Base-by-base conservation (phyloP, 2,797 vertebrate species). In the Aratinga solstitialis region DNA sequence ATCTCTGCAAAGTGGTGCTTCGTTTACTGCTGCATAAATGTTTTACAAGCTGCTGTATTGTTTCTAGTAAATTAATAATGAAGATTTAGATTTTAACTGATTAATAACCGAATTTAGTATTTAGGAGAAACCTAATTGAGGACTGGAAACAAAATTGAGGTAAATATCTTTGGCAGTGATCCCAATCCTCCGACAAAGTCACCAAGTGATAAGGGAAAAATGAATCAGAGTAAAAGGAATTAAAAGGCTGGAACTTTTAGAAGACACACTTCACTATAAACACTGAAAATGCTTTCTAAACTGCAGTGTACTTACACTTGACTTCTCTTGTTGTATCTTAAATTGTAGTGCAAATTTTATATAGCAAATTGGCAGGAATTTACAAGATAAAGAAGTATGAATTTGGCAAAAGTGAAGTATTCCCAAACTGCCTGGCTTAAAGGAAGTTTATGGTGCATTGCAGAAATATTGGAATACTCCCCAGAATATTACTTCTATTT, bases 61-160 rank as follows among this genome's bases (percentile, higher is more conserved):
- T 98, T 97, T 94, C 65, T 93, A 95, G 89, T 98, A 97, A 98
- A 98, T 98, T 98, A 98, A 97, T 97, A 97, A 98, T 97, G 97
- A 96, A 95, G 96, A 96, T 97, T 97, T 97, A 97, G 96, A 90
- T 97, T 98, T 97, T 95, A 97, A 94, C 97, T 97, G 98, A 97
- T 98, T 97, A 98, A 97, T 97, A 91, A 96, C 90, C 90, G 90
- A 93, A 96, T 97, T 96, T 84, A 84, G 50, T 86, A 81, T 93
- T 94, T 97, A 97, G 79, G 45, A 83, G 38, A 79, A 95, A 97
- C 96, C 94, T 97, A 97, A 97, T 96, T 97, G 95, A 73, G 85
- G 36, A 40, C 19, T 95, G 51, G 84, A 94, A 90, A 89, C 75
- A 93, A 94, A 96, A 94, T 47, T 71, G 71, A 92, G 84, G 71